Percentiles rank a stretch among this genome's conserved stretches.
Evolutionary conservation across 2,113 vertebrate genomes (phyloP).

Genomic region (Brachyhypopomus gauderio): DNA sequence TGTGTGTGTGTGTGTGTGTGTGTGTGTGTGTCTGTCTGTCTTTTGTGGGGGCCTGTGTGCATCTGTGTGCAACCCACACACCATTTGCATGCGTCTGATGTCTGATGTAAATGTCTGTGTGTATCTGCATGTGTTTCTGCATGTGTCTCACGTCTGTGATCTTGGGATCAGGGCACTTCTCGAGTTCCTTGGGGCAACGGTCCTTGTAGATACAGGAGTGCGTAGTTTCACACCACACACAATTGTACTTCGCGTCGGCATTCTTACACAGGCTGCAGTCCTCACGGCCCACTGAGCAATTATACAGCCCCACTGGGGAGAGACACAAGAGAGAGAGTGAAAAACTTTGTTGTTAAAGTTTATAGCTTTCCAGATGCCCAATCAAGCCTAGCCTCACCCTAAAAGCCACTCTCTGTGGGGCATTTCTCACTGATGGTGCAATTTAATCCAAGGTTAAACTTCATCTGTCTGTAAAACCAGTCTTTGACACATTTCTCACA

Average conservation of each 20-base stretch:
- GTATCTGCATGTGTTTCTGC: background rate
- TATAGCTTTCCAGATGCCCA: background rate
- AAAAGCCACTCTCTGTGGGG: too few relatives aligned
- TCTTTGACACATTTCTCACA: too few relatives aligned
- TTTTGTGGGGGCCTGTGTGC: slow-evolving; percentile 18
- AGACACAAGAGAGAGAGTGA: slow-evolving; percentile 6
- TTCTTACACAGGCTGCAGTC: slow-evolving; percentile 95
- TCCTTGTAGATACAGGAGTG: slow-evolving; percentile 79
- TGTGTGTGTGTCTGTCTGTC: too few relatives aligned
- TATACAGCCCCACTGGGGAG: slow-evolving; percentile 87
- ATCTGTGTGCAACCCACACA: background rate
- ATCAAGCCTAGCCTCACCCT: background rate
- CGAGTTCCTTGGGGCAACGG: slow-evolving; percentile 68
- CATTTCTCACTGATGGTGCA: background rate
- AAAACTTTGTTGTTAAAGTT: background rate
- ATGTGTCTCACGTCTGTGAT: slow-evolving; percentile 82
- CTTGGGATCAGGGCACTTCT: slow-evolving; percentile 79
- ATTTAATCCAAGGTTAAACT: background rate
- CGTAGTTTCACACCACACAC: slow-evolving; percentile 84
- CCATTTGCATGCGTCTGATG: background rate
- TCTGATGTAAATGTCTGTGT: background rate
- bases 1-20: too few relatives aligned
- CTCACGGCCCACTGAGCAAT: slow-evolving; percentile 86
- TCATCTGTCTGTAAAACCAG: too few relatives aligned
- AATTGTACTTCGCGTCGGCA: slow-evolving; percentile 73